Base-by-base conservation (phyloP, 2,113 vertebrate species). In the Panthera tigris region DNA sequence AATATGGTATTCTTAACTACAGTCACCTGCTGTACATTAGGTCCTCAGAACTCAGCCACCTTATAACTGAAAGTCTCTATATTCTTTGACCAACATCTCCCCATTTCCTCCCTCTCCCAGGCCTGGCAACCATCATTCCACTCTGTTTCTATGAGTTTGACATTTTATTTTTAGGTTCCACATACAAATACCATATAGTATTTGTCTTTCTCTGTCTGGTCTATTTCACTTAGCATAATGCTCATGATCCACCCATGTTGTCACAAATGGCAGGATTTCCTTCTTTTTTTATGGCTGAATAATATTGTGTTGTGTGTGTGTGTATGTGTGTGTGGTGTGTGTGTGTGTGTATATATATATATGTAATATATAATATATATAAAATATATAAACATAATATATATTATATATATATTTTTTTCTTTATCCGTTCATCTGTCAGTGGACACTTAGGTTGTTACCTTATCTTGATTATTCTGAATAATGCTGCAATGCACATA, bases 251-350 rank as follows among this genome's bases (percentile, higher is more conserved):
- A 50, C 9, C 31, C 57, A 19, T 50, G 41, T 90, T 50, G 57
- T 52, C 18, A 61, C 23, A 50, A 78, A 39, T 9, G 88, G 73
- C 33, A 79, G 39, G 57, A 48, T 65, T 36, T 78, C 73, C 31
- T 79, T 78, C 55, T 90, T 27, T 45, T 65, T 78, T 27, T 5
- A 36, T 39, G 45, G 25, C 74, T 39, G 23, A 80, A 29, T 66
- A 21, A 31, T 11, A 68, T 4, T 52, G 33, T 3, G 0, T 4
- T 36, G 3, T 21, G 50, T 48, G 16, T 45, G 1, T 45, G 1
- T 45, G 45, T 45, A 1, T 45, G 7, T 45, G 7, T 9, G 7
- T 41, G 45, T 45, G 45, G 45, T 45, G 45, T 45, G 5, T 45
- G 5, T 45, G 36, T 36, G 1, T 45, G 0, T 45, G 7, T 45